Evolutionary conservation across 2,797 vertebrate genomes (phyloP).

Genomic region (Natrix natrix): DNA sequence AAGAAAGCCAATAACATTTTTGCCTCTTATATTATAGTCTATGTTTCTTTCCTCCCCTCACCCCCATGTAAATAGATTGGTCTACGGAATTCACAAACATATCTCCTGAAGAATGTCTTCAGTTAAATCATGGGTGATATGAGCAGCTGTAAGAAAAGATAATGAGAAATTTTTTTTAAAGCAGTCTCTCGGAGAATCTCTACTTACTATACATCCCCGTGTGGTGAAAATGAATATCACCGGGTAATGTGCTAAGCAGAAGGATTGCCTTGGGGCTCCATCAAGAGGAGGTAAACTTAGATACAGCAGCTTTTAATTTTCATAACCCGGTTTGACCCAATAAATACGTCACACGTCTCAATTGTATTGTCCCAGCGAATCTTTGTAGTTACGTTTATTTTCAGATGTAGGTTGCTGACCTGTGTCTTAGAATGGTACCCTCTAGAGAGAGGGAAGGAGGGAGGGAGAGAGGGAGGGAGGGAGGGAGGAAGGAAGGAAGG

Average conservation of each 20-base stretch:
- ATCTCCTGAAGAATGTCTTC: conserved; percentile 59
- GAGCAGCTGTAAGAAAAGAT: conserved; percentile 68
- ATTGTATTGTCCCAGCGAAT: background rate
- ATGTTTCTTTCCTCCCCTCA: conserved; percentile 61
- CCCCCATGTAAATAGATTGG: conserved; percentile 63
- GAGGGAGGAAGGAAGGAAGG: background rate
- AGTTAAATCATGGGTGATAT: conserved; percentile 67
- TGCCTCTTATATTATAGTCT: conserved; percentile 6
- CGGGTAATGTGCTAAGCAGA: conserved; percentile 20
- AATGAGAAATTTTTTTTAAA: conserved; percentile 53
- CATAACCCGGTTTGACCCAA: conserved; percentile 5
- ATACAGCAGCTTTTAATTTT: conserved; percentile 10
- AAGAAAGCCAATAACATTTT: background rate
- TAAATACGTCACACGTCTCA: background rate
- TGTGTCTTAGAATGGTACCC: background rate
- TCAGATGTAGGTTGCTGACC: background rate
- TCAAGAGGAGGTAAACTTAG: conserved; percentile 56
- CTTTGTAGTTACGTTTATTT: background rate
- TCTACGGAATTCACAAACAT: conserved; percentile 59
- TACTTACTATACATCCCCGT: background rate
- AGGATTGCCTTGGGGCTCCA: conserved; percentile 57
- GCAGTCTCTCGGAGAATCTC: conserved; percentile 43
- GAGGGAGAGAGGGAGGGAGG: background rate
- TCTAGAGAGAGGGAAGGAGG: background rate
- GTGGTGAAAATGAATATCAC: conserved; percentile 30